Evolutionary conservation across 2,888 invertebrate genomes (phyloP), one percentile per base, ranked within the genome.

Genomic region (Perithous albicinctus): DNA sequence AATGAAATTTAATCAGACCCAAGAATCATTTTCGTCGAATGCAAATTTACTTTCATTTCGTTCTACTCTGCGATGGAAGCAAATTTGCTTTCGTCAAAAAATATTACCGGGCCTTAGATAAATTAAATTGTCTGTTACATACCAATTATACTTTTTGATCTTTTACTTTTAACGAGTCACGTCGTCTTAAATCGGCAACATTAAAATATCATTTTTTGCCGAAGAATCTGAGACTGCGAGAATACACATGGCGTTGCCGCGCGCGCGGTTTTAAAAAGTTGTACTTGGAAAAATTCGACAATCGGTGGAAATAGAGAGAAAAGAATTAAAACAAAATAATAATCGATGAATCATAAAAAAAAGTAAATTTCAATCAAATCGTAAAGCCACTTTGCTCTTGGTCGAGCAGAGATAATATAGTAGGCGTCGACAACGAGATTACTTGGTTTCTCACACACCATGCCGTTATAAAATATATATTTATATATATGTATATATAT

Each of bases 381-480:
- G 61, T 70, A 46, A 80, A 80, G 80, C 82, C 72, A 85, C 75
- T 63, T 63, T 59, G 82, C 79, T 82, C 77, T 63, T 43, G 63
- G 56, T 20, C 64, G 77, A 80, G 74, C 66, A 59, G 41, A 74
- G 73, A 76, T 69, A 61, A 69, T 59, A 83, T 76, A 77, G 69
- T 61, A 82, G 84, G 72, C 82, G 64, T 81, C 64, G 84, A 84
- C 80, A 72, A 78, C 79, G 78, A 69, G 56, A 83, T 83, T 84
- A 81, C 86, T 85, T 79, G 84, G 85, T 86, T 87, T 84, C 86
- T 88, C 88, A 89, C 89, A 89, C 89, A 89, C 89, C 91, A 91
- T 91, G 91, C 91, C 85, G 72, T 82, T 73, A 72, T 79, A 66
- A 8, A 66, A 70, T 66, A 74, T 46, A 76, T 46, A 43, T 43